Evolutionary conservation across 2,888 invertebrate species (phyloP).

Genomic region (Phaonia tiefii): DNA sequence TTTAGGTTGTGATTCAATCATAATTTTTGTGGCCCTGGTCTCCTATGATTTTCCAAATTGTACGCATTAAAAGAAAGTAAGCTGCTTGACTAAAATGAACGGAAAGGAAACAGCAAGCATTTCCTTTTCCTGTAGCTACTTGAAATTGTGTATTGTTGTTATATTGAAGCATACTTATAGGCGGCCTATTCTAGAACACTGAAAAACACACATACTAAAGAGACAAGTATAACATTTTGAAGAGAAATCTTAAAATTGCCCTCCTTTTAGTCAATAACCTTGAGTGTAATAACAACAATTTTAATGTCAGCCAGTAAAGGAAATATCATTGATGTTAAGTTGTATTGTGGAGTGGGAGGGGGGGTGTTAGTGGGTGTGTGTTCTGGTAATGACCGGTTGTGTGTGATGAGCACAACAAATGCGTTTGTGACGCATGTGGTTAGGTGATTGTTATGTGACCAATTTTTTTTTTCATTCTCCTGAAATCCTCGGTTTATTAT

Average conservation of each 20-base stretch:
- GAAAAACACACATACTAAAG: neutral
- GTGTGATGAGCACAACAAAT: neutral
- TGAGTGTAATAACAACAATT: neutral
- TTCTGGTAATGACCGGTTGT: constrained; percentile 7
- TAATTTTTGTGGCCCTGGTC: neutral
- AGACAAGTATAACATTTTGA: no score
- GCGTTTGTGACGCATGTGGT: constrained; percentile 33
- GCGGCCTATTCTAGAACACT: neutral
- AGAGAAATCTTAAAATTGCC: neutral
- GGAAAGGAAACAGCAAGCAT: constrained; percentile 5
- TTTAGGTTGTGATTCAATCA: constrained; percentile 16
- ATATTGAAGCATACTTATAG: neutral
- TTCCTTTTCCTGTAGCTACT: constrained; percentile 2
- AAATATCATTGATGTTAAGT: neutral
- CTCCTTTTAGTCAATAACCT: constrained; percentile 7
- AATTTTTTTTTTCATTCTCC: no score
- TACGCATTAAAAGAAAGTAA: constrained; percentile 16
- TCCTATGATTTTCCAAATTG: no score
- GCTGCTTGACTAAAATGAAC: neutral
- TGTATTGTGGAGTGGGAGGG: neutral
- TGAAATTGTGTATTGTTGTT: neutral
- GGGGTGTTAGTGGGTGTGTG: neutral
- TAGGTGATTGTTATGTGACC: no score
- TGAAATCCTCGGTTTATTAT: no score
- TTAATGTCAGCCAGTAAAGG: neutral